Evolutionary conservation across 2,888 invertebrate genomes (phyloP).

Genomic region (Sinopyrophorus schimmeli): DNA sequence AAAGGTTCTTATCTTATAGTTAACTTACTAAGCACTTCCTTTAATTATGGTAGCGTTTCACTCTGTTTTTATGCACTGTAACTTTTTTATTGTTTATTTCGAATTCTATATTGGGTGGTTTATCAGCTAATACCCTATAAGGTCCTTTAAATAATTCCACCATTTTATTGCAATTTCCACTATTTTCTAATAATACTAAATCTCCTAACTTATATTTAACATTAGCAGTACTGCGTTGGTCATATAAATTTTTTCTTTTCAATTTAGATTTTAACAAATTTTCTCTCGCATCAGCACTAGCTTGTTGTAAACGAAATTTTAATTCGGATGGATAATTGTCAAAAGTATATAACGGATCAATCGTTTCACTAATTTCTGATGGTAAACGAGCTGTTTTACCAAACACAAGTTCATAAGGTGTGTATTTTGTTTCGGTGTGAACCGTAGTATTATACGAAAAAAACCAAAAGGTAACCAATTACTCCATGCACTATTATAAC

Average conservation of each 20-base stretch:
- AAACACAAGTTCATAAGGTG: slow-evolving; percentile 43
- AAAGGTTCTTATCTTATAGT: no score
- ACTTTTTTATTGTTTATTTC: no score
- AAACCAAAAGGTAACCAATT: slow-evolving; percentile 28
- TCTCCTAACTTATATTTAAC: background rate
- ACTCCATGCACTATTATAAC: no score
- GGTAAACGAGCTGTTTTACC: slow-evolving; percentile 35
- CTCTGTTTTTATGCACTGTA: no score
- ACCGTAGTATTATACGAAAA: slow-evolving; percentile 39
- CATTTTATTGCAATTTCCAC: no score
- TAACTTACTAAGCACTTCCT: no score
- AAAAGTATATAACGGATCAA: slow-evolving; percentile 39
- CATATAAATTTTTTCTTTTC: slow-evolving; percentile 35
- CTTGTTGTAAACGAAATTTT: slow-evolving; percentile 34
- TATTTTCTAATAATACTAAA: slow-evolving; percentile 5
- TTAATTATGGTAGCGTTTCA: no score
- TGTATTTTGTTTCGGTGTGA: slow-evolving; percentile 40
- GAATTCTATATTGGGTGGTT: no score
- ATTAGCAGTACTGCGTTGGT: slow-evolving; percentile 17
- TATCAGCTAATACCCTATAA: no score
- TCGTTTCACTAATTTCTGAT: slow-evolving; percentile 23
- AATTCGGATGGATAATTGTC: slow-evolving; percentile 36
- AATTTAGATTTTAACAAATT: slow-evolving; percentile 35
- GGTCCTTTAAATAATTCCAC: no score
- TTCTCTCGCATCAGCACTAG: slow-evolving; percentile 36